Percentiles rank a stretch among this genome's conserved stretches.
These are phyloP conservation scores for Glaucidium brasilianum DNA, from an alignment of 2,113 vertebrate genomes.

Conservation along the genomic window DNA sequence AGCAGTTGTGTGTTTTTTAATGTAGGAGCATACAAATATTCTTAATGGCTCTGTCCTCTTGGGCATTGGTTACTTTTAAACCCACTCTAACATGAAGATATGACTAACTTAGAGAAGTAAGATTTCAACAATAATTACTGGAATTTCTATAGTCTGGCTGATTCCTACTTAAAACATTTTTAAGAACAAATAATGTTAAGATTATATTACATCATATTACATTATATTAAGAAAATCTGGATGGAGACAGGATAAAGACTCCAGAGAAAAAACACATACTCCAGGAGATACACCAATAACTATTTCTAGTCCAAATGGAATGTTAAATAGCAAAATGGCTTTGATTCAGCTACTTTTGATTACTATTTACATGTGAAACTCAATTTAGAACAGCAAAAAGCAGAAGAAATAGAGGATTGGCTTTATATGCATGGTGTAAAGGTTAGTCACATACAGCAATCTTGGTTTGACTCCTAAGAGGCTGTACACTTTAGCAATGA, in stretches of 20 bases:
- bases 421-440: background rate
- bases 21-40: background rate
- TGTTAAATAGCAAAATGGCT: slow-evolving; percentile 1
- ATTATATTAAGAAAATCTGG: background rate
- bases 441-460: background rate
- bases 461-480: background rate
- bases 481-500: background rate
- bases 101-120: background rate
- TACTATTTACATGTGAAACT: background rate
- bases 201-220: background rate
- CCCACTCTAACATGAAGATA: background rate
- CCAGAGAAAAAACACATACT: background rate
- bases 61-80: background rate
- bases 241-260: background rate
- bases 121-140: background rate
- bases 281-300: background rate
- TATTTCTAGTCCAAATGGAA: slow-evolving; percentile 35
- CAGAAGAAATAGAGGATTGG: background rate
- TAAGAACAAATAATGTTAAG: background rate
- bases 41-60: background rate
- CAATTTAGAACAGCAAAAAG: background rate
- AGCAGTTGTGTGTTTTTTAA: background rate
- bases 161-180: background rate
- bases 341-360: background rate
- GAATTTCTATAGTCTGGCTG: background rate